Evolutionary conservation across 92 coral and sea anemone genomes (phyloP).

Genomic region (Zoanthus gigantus): DNA sequence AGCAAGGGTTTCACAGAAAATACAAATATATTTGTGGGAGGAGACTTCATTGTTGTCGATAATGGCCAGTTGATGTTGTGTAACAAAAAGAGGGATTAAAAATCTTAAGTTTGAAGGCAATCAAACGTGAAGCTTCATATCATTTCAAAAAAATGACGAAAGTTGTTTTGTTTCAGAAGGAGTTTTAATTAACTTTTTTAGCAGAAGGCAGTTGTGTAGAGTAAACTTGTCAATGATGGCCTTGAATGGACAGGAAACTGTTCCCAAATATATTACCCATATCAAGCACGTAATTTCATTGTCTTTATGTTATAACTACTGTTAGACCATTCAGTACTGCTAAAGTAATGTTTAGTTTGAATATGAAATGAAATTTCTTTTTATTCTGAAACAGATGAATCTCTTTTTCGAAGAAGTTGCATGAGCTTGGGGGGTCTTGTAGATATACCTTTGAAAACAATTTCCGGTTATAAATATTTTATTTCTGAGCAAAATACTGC

Average conservation of each 20-base stretch:
- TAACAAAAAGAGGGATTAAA: constrained; percentile 23
- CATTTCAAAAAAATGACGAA: constrained; percentile 19
- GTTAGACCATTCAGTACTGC: too few species aligned
- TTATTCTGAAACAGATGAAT: too few species aligned
- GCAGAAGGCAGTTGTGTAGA: neutral
- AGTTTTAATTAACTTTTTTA: constrained; percentile 30
- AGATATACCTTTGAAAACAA: neutral
- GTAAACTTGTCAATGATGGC: constrained; percentile 23
- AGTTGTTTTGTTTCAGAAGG: constrained; percentile 14
- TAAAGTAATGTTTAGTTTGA: neutral
- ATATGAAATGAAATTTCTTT: neutral
- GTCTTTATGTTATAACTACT: neutral
- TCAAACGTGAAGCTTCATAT: constrained; percentile 32
- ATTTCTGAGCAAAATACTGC: neutral
- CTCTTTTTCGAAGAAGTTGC: neutral
- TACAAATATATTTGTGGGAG: constrained; percentile 11
- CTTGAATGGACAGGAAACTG: constrained; percentile 28
- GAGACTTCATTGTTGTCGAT: neutral
- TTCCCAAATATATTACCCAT: neutral
- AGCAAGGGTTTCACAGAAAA: neutral
- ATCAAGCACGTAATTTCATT: neutral
- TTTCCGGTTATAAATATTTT: neutral
- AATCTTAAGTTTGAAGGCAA: constrained; percentile 19
- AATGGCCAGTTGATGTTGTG: constrained; percentile 21
- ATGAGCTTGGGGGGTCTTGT: constrained; percentile 15